These are phyloP conservation scores for Meandrusa payeni DNA, from an alignment of 2,888 invertebrate genomes.

Conservation along the genomic window DNA sequence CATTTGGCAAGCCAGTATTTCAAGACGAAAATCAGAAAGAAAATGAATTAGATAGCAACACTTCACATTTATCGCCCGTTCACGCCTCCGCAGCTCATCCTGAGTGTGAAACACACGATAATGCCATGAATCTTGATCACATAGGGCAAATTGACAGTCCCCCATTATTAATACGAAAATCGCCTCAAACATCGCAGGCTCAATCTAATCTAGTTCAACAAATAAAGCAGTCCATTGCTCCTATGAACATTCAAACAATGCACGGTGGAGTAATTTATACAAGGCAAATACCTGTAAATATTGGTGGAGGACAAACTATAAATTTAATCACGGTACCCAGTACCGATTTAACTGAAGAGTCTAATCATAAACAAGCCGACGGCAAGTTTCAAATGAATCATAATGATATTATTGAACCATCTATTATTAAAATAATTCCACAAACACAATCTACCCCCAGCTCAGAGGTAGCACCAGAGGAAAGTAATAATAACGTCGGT, in stretches of 20 bases:
- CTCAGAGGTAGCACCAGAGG: slow-evolving; percentile 47
- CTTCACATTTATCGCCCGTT: slow-evolving; percentile 41
- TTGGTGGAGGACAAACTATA: slow-evolving; percentile 79
- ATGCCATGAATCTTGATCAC: slow-evolving; percentile 59
- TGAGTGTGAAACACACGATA: slow-evolving; percentile 54
- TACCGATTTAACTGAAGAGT: slow-evolving; percentile 66
- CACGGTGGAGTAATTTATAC: slow-evolving; percentile 87
- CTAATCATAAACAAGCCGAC: slow-evolving; percentile 59
- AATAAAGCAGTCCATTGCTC: slow-evolving; percentile 75
- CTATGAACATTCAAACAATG: slow-evolving; percentile 82
- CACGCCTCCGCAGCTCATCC: slow-evolving; percentile 41
- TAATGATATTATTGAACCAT: slow-evolving; percentile 52
- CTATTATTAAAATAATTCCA: slow-evolving; percentile 72
- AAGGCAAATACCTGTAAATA: slow-evolving; percentile 85
- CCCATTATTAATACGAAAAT: slow-evolving; percentile 61
- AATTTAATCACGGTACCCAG: slow-evolving; percentile 79
- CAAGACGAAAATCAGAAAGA: slow-evolving; percentile 63
- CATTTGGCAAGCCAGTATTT: slow-evolving; percentile 87
- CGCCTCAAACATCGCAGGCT: slow-evolving; percentile 52
- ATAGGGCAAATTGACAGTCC: slow-evolving; percentile 61
- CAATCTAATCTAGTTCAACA: slow-evolving; percentile 65
- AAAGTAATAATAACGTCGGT: slow-evolving; percentile 47
- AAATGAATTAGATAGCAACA: slow-evolving; percentile 48
- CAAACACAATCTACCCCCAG: slow-evolving; percentile 51
- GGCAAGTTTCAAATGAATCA: slow-evolving; percentile 46